These are phyloP conservation scores for Diabrotica virgifera DNA, from an alignment of 1,140 invertebrate species.

Conservation along the genomic window DNA sequence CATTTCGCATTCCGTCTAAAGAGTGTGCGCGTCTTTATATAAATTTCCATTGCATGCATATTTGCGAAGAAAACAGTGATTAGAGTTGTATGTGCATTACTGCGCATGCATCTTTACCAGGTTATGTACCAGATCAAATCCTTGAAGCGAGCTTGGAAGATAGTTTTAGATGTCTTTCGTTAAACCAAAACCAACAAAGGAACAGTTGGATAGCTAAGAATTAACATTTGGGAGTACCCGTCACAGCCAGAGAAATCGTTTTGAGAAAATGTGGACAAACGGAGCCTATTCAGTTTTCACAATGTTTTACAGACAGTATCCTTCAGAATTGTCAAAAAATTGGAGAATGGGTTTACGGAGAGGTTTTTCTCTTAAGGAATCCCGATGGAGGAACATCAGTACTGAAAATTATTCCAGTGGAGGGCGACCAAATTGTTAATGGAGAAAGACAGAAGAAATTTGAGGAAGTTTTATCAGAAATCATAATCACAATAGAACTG, in stretches of 20 bases:
- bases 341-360: constrained; percentile 90
- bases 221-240: constrained; percentile 5
- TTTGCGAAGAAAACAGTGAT: constrained; percentile 18
- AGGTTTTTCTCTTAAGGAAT: constrained; percentile 74
- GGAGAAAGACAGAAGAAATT: constrained; percentile 84
- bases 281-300: no score
- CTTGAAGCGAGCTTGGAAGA: constrained; percentile 27
- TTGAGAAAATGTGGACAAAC: constrained; percentile 62
- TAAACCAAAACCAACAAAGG: constrained; percentile 13
- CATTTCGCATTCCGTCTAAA: background rate
- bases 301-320: constrained; percentile 44
- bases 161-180: constrained; percentile 25
- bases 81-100: constrained; percentile 29
- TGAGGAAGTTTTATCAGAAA: constrained; percentile 83
- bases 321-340: constrained; percentile 74
- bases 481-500: constrained; percentile 82
- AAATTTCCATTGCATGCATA: constrained; percentile 24
- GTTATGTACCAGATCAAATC: constrained; percentile 26
- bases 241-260: constrained; percentile 56
- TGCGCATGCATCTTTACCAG: constrained; percentile 29
- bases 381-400: constrained; percentile 55
- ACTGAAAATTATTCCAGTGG: constrained; percentile 84
- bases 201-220: background rate
- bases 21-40: background rate
- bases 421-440: constrained; percentile 72